Conservation (phyloP, 2,797 vertebrate genomes). For the Astyanax mexicanus region DNA sequence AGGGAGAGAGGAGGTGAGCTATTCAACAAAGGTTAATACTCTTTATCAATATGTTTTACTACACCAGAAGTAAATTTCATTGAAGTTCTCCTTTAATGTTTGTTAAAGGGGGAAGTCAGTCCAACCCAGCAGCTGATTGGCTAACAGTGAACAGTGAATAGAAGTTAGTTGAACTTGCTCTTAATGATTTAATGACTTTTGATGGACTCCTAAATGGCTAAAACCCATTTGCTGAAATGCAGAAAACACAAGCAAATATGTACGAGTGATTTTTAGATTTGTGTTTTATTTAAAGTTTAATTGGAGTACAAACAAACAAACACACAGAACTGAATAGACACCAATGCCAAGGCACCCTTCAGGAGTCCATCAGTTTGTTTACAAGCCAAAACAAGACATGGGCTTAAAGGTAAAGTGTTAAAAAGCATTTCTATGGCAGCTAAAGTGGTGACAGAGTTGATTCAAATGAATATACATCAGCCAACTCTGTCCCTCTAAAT, state of each 20-base stretch:
- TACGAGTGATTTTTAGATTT: neutral
- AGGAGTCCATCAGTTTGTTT: neutral
- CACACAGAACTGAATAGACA: constrained; percentile 5
- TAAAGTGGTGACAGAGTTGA: constrained; percentile 40
- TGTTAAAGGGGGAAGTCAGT: too few relatives aligned
- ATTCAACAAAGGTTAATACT: too few relatives aligned
- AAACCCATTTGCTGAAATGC: neutral
- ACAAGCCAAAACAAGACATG: neutral
- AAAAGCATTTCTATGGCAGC: constrained; percentile 42
- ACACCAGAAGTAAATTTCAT: neutral
- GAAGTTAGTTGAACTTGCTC: too few relatives aligned
- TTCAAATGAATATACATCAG: constrained; percentile 13
- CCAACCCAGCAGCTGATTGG: too few relatives aligned
- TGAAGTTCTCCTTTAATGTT: neutral
- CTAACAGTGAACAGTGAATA: too few relatives aligned
- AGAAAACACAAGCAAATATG: constrained; percentile 10
- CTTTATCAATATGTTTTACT: too few relatives aligned
- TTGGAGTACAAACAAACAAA: too few relatives aligned
- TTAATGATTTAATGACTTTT: neutral
- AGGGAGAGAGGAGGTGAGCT: too few relatives aligned
- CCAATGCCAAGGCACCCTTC: neutral
- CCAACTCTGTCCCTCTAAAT: constrained; percentile 20
- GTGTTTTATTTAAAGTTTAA: neutral
- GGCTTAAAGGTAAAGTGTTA: neutral
- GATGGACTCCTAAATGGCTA: too few relatives aligned